Evolutionary conservation across 2,888 invertebrate species (phyloP), one percentile per base, ranked within the genome.

Genomic region (Scaptomyza tumidula): DNA sequence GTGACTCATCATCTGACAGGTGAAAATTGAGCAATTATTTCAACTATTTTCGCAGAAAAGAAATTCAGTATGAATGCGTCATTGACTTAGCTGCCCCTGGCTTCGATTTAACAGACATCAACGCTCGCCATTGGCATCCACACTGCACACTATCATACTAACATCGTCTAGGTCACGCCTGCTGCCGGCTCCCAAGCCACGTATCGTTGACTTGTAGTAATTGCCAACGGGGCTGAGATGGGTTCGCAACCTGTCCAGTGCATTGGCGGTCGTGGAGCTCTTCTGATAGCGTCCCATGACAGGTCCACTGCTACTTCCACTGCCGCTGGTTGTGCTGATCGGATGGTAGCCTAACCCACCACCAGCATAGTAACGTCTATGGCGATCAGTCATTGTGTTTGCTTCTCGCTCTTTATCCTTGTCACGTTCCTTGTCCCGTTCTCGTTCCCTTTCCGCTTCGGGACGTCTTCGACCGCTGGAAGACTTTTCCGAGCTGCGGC

Each of bases 161-260:
- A 92, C 91, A 81, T 91, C 91, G 66, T 90, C 89, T 33, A 72
- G 67, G 29, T 88, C 88, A 6, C 88, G 84, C 44, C 92, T 90
- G 10, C 90, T 90, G 65, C 88, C 84, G 44, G 44, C 31, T 16
- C 41, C 90, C 72, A 92, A 88, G 33, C 91, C 90, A 31, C 91
- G 90, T 81, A 91, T 90, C 54, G 91, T 65, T 11, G 92, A 92
- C 78, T 92, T 92, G 74, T 92, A 92, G 81, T 92, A 92, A 27
- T 91, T 85, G 41, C 91, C 87, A 33, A 92, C 90, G 44, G 92
- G 92, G 75, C 92, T 92, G 31, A 92, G 75, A 82, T 92, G 91
- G 61, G 90, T 90, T 59, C 91, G 90, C 67, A 92, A 78, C 53
- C 92, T 90, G 90, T 91, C 92, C 58, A 92, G 80, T 27, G 92